These are phyloP conservation scores for Marmota monax DNA, from an alignment of 2,113 vertebrate species.

Conservation along the genomic window DNA sequence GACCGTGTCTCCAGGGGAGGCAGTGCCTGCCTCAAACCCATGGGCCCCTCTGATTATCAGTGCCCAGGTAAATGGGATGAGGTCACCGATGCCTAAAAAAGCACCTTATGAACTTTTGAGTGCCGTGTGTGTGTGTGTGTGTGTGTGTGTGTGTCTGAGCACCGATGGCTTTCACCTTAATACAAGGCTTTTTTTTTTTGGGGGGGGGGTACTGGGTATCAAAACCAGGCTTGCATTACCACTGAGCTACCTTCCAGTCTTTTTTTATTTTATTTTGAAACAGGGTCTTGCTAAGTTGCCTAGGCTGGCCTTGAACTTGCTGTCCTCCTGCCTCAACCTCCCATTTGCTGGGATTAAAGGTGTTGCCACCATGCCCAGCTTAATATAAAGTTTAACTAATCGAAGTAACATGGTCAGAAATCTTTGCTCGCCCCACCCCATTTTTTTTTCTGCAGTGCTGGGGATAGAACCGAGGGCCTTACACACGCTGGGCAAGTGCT, in stretches of 20 bases:
- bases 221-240: too few relatives aligned
- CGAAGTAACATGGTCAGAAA: neutral
- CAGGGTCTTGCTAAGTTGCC: too few relatives aligned
- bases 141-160: neutral
- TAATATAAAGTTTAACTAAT: too few relatives aligned
- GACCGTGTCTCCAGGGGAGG: neutral
- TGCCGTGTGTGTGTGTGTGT: too few relatives aligned
- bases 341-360: too few relatives aligned
- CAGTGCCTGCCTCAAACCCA: neutral
- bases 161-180: rapidly evolving
- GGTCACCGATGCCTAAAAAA: neutral
- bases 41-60: neutral
- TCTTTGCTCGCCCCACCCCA: neutral
- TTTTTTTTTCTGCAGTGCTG: neutral
- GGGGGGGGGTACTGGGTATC: too few relatives aligned
- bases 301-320: too few relatives aligned
- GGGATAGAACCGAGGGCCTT: neutral
- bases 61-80: neutral
- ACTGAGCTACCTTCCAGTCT: too few relatives aligned
- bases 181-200: too few relatives aligned
- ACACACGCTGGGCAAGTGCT: neutral
- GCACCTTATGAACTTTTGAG: rapidly evolving
- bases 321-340: too few relatives aligned
- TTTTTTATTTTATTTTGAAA: too few relatives aligned
- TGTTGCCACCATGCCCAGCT: too few relatives aligned